These are phyloP conservation scores for Leucophora obtusa DNA, from an alignment of 2,888 invertebrate genomes.

Conservation along the genomic window DNA sequence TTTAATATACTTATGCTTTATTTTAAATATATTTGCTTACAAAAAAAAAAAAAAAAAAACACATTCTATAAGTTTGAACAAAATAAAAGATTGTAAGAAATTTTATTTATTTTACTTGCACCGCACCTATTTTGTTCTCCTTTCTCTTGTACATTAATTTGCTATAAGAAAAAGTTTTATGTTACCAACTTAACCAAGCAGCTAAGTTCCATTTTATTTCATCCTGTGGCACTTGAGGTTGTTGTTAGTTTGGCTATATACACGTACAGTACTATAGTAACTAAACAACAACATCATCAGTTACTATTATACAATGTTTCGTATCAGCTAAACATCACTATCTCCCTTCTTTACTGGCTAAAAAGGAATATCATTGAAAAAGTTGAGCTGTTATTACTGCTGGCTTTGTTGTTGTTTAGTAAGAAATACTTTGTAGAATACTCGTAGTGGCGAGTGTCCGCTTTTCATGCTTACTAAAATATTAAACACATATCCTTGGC, in stretches of 20 bases:
- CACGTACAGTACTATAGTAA: neutral
- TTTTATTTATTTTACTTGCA: conserved; percentile 45
- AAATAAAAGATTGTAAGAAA: conserved; percentile 12
- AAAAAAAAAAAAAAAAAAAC: neutral
- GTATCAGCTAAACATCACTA: conserved; percentile 16
- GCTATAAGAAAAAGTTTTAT: conserved; percentile 27
- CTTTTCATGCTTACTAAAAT: conserved; percentile 53
- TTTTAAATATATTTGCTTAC: too few species aligned
- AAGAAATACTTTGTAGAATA: neutral
- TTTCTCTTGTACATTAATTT: conserved; percentile 16
- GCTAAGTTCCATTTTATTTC: conserved; percentile 27
- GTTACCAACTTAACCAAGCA: conserved; percentile 48
- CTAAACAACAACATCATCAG: conserved; percentile 18
- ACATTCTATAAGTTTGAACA: neutral
- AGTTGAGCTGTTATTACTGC: conserved; percentile 25
- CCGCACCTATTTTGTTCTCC: neutral
- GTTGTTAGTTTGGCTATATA: neutral
- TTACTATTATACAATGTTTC: neutral
- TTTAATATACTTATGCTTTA: too few species aligned
- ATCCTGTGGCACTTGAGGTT: conserved; percentile 38
- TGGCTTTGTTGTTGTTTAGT: neutral
- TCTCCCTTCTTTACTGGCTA: conserved; percentile 12
- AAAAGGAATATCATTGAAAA: conserved; percentile 40
- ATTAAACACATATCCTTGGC: conserved; percentile 63
- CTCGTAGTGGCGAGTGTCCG: conserved; percentile 45